These are phyloP conservation scores for Marisa cornuarietis DNA, from an alignment of 1,140 invertebrate genomes.

Conservation along the genomic window DNA sequence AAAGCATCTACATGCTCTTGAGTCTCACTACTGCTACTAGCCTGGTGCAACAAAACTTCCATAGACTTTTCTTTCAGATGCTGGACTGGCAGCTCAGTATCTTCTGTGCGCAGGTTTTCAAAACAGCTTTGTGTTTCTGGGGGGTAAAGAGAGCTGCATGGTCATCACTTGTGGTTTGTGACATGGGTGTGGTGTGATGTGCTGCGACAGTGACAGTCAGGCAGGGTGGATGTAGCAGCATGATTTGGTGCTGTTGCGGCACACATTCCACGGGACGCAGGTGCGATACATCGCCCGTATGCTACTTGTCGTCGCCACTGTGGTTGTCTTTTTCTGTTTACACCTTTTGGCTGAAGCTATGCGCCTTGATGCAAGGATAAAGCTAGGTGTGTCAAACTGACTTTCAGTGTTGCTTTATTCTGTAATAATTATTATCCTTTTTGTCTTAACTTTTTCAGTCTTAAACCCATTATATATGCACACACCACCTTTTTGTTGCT, in stretches of 20 bases:
- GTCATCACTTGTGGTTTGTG: neutral
- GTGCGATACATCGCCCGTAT: slow-evolving; percentile 6
- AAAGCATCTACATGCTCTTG: too few species aligned
- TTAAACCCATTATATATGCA: too few species aligned
- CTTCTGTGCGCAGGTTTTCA: neutral
- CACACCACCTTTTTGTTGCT: too few species aligned
- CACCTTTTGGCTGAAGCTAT: slow-evolving; percentile 31
- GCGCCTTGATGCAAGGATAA: slow-evolving; percentile 30
- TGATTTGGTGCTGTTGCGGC: slow-evolving; percentile 22
- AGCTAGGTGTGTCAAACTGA: slow-evolving; percentile 19
- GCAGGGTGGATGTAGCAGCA: neutral
- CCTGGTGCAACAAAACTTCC: too few species aligned
- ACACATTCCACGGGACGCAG: slow-evolving; percentile 14
- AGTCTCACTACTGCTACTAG: too few species aligned
- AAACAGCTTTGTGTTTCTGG: too few species aligned
- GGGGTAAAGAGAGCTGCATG: neutral
- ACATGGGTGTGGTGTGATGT: neutral
- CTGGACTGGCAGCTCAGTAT: neutral
- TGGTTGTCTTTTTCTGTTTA: slow-evolving; percentile 29
- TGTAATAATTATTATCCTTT: too few species aligned
- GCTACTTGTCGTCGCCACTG: slow-evolving; percentile 9
- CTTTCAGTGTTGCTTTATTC: too few species aligned
- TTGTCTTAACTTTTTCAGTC: too few species aligned
- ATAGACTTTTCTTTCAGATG: neutral
- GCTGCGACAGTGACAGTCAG: neutral